phyloP scores from a whole-genome alignment of 2,113 vertebrate genomes.

The Halcyon senegalensis region DNA sequence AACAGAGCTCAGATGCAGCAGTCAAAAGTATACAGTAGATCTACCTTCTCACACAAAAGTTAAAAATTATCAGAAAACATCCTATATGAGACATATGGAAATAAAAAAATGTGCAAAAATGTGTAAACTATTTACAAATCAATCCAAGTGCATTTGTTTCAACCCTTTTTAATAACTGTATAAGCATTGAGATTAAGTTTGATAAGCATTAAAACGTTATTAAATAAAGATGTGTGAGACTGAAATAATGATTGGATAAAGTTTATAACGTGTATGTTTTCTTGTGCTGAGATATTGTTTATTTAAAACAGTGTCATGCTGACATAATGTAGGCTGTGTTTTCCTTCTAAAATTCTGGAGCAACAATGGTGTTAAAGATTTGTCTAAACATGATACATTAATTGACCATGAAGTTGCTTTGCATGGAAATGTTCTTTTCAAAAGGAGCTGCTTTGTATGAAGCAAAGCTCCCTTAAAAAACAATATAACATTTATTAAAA shows the following conservation, averaged over 20 bases:
- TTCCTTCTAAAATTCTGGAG: neutral
- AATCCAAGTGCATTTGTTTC: neutral
- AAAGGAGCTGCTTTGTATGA: neutral
- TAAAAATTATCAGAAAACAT: neutral
- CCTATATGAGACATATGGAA: accelerated
- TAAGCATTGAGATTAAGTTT: neutral
- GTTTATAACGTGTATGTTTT: neutral
- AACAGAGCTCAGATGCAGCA: slow-evolving; percentile 48
- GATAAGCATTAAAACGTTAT: neutral
- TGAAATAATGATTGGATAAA: neutral
- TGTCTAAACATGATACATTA: neutral
- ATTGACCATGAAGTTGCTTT: neutral
- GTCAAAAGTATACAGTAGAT: slow-evolving; percentile 64
- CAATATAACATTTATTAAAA: neutral
- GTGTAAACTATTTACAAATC: neutral
- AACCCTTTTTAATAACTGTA: neutral
- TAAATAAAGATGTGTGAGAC: neutral
- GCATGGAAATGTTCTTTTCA: neutral
- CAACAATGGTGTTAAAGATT: neutral
- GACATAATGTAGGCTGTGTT: neutral
- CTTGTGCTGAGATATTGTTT: neutral
- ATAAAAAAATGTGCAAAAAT: neutral
- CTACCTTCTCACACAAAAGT: neutral
- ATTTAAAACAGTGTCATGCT: neutral
- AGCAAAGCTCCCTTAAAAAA: neutral